Evolutionary conservation across 2,113 vertebrate genomes (phyloP), one percentile per base, ranked within the genome.

Genomic region (Lonchura striata): DNA sequence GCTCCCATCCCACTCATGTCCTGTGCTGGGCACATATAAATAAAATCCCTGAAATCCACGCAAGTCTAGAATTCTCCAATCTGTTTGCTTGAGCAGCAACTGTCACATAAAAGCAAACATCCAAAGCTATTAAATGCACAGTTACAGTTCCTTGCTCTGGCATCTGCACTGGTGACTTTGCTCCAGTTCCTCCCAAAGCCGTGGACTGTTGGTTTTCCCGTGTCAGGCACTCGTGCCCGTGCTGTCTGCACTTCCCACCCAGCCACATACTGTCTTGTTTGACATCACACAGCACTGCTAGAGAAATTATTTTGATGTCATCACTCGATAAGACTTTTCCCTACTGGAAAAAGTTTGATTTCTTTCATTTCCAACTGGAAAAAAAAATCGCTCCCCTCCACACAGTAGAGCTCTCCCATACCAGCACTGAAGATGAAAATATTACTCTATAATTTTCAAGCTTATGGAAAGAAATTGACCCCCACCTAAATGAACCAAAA

Each of bases 161-260:
- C 96, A 89, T 88, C 96, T 80, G 96, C 1, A 30, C 83, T n/a
- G 92, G 95, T 86, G 96, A 96, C 96, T 94, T 91, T 92, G 95
- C 92, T 86, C 92, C 28, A 68, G 69, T 79, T 94, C 53, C 82
- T 91, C 70, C 69, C 94, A 20, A 49, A 64, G 89, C 75, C 25
- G 20, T 28, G 37, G 27, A 76, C 57, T 66, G 52, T 21, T 5
- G 41, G 10, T 64, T 90, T 93, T 90, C 90, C 61, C 92, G 27
- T 49, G 83, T 37, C 91, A 75, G 80, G 74, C 74, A 70, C 81
- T 63, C 4, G 0, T 82, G 92, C 42, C 69, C 65, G 53, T 61
- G 10, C 70, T 47, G 78, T 11, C 89, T 64, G 82, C 56, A n/a
- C 82, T 80, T 83, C 82, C 86, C 68, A 83, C 77, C 84, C 83